Evolutionary conservation across 2,888 invertebrate genomes (phyloP).

Genomic region (Dryomyza anilis): DNA sequence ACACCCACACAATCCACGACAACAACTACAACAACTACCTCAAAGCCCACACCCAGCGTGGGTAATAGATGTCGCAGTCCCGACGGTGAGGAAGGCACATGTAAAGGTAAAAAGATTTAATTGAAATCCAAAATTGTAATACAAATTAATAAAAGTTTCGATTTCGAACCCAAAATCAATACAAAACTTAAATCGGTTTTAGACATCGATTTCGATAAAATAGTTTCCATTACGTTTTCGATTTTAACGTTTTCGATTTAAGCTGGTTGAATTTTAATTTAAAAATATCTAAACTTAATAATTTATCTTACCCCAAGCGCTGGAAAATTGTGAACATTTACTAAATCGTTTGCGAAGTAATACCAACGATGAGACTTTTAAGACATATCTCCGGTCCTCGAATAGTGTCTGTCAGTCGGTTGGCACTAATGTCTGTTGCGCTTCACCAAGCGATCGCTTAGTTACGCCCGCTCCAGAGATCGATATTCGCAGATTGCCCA

Average conservation of each 20-base stretch:
- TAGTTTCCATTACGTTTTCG: no score
- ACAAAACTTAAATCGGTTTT: no score
- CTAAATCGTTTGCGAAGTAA: conserved; percentile 31
- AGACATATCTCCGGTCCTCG: conserved; percentile 37
- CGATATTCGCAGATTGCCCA: conserved; percentile 35
- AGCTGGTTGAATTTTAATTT: no score
- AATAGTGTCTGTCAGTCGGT: conserved; percentile 39
- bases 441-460: conserved; percentile 21
- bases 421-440: conserved; percentile 45
- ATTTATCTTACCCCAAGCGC: conserved; percentile 32
- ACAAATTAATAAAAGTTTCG: no score
- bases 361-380: conserved; percentile 38
- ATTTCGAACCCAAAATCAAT: no score
- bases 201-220: no score
- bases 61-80: neutral
- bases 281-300: no score
- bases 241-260: no score
- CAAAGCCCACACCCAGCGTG: neutral
- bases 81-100: conserved; percentile 17
- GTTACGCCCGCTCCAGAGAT: neutral
- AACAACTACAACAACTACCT: conserved; percentile 18
- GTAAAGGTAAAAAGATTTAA: no score
- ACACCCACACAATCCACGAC: conserved; percentile 19
- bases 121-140: no score
- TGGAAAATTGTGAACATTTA: conserved; percentile 39